phyloP scores from a whole-genome alignment of 2,797 vertebrate genomes.

The Melanotaenia maccullochi region DNA sequence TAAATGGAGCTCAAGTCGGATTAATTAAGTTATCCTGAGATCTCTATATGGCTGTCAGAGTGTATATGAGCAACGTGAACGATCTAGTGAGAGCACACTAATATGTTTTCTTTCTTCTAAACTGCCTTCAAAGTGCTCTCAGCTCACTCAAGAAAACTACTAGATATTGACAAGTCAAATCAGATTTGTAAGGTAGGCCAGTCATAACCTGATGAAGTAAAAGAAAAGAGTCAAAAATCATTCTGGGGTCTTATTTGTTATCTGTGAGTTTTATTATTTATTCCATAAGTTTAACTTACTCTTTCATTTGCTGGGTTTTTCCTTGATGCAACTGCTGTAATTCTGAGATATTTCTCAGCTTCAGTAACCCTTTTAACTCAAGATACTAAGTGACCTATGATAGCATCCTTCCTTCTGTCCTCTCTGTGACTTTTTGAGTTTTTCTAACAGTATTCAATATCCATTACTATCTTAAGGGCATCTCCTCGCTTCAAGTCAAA shows the following conservation, averaged over 20 bases:
- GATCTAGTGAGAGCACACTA: neutral
- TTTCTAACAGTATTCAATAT: conserved; percentile 8
- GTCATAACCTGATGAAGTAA: conserved; percentile 19
- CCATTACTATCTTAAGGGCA: conserved; percentile 1
- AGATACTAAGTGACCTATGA: conserved; percentile 71
- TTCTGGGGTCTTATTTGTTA: conserved; percentile 2
- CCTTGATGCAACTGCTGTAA: conserved; percentile 37
- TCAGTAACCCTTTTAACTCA: conserved; percentile 59
- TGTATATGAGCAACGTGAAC: conserved; percentile 14
- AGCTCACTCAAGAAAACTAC: conserved; percentile 19
- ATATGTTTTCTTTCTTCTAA: conserved; percentile 22
- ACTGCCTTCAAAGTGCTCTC: neutral
- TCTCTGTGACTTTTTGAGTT: neutral
- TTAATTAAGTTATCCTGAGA: neutral
- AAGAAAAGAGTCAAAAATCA: conserved; percentile 21
- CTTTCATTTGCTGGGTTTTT: conserved; percentile 48
- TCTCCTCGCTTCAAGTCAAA: conserved; percentile 7
- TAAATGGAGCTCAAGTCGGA: neutral
- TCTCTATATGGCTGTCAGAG: neutral
- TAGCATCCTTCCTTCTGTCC: no score
- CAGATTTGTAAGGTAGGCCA: conserved; percentile 29
- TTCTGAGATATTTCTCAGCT: conserved; percentile 57
- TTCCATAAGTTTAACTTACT: conserved; percentile 41
- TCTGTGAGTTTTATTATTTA: conserved; percentile 54
- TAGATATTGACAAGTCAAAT: conserved; percentile 30